Base-by-base conservation (phyloP, 2,113 vertebrate genomes). In the Psilopsiagon aurifrons region DNA sequence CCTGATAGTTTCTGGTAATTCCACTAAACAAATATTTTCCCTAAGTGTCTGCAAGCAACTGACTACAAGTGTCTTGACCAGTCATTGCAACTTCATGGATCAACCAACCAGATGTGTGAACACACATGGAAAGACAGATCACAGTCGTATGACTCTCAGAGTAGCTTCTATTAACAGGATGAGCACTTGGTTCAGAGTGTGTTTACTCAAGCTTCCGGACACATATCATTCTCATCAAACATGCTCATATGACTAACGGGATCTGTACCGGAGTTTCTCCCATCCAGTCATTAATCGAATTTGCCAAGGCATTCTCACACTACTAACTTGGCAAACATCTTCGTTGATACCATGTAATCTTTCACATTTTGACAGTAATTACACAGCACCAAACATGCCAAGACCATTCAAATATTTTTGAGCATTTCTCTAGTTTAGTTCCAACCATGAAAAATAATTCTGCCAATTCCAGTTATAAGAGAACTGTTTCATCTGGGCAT, bases 311-410 rank as follows among this genome's bases (percentile, higher is more conserved):
- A 75, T 88, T 86, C 75, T 76, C 74, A 92, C 80, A 71, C 69
- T 91, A 67, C 62, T 83, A 76, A 89, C 57, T 81, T 79, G 69
- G 63, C 47, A 90, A 10, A 13, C 31, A 70, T 78, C 71, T 81
- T 83, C 90, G 64, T 67, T 43, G 55, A 52, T 55, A 51, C 54
- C 46, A 44, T 68, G 79, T 28, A 59, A 74, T 63, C 39, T 54
- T 80, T 91, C 91, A 94, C 11, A 37, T 74, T 86, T 77, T 94
- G 59, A 77, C 41, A 80, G 51, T 51, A 88, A 87, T 70, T 67
- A 80, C 47, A 49, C 49, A 33, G 27, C 10, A 69, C 63, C 37
- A 92, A 78, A 81, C 0, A 2, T 57, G 60, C 73, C 76, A 78
- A 83, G 79, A 44, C 22, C 46, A 63, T 90, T 93, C 69, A 92